Conservation (phyloP, 2,113 vertebrate genomes). For the Gymnarchus niloticus region DNA sequence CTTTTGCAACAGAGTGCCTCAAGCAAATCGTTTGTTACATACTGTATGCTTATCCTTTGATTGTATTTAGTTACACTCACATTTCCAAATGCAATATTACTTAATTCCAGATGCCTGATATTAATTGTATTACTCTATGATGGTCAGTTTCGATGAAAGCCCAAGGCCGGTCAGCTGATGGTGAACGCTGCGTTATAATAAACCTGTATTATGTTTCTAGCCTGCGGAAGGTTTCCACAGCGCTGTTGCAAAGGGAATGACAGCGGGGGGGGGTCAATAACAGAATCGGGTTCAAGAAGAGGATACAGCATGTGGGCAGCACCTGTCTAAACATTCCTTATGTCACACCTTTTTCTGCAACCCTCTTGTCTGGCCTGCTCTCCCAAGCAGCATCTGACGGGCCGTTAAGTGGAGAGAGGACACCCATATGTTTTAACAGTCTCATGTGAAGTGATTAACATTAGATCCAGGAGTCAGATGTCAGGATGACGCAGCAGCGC, state of each 20-base stretch:
- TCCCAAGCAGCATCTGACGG: conserved; percentile 62
- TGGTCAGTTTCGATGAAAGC: neutral
- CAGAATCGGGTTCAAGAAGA: conserved; percentile 18
- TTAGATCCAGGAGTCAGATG: conserved; percentile 73
- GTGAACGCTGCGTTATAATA: neutral
- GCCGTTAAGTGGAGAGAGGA: conserved; percentile 59
- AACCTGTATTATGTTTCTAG: neutral
- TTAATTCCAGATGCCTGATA: neutral
- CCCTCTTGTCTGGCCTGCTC: conserved; percentile 39
- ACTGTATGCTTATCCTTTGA: neutral
- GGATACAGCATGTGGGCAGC: conserved; percentile 53
- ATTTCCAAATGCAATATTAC: neutral
- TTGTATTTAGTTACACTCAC: neutral
- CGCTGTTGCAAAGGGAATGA: neutral
- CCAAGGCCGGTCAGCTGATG: neutral
- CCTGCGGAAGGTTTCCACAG: neutral
- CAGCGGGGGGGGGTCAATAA: neutral
- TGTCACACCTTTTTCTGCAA: conserved; percentile 52
- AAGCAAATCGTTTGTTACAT: neutral
- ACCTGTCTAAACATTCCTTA: conserved; percentile 78
- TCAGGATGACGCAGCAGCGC: conserved; percentile 67
- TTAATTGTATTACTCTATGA: neutral
- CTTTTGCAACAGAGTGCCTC: neutral
- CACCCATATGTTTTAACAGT: conserved; percentile 72
- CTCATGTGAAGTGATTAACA: conserved; percentile 75